Evolutionary conservation across 2,888 invertebrate species (phyloP), one percentile per base, ranked within the genome.

Genomic region (Myopa tessellatipennis): DNA sequence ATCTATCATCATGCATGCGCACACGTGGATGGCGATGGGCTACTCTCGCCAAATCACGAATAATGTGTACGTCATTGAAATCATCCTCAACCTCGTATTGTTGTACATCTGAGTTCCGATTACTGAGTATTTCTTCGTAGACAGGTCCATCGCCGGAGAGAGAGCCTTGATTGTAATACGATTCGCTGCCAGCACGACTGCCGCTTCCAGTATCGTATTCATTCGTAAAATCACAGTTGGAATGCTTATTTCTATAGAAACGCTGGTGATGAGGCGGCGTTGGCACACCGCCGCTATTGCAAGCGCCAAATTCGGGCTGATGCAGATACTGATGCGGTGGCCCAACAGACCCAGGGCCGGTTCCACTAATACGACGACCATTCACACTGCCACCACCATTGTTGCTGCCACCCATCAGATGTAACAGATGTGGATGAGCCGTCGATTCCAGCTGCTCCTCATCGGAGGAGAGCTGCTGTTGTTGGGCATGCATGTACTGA

Each of bases 41-140:
- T 40, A 16, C 74, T 12, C 40, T 18, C 72, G 40, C 34, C 82
- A 78, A 83, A 83, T 52, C 7, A 82, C 84, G 78, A 82, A 82
- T 52, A 83, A 83, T 65, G 85, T 83, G 74, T 14, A 16, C 72
- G 70, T 86, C 86, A 71, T 84, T 85, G 79, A 85, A 83, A 75
- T 86, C 84, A 80, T 86, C 87, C 63, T 84, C 85, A 67, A 86
- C 85, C 80, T 85, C 85, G 71, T 87, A 85, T 81, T 88, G 85
- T 80, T 88, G 88, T 52, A 80, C 88, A 83, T 86, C 88, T 73
- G 87, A 87, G 81, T 84, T 86, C 79, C 86, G 88, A 83, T 87
- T 89, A 81, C 86, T 88, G 72, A 87, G 82, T 72, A 89, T 89
- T 80, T 89, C 89, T 81, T 89, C 89, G 81, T 89, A 89, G 40